Evolutionary conservation across 2,113 vertebrate species (phyloP), one percentile per base, ranked within the genome.

Genomic region (Toxotes jaculatrix): DNA sequence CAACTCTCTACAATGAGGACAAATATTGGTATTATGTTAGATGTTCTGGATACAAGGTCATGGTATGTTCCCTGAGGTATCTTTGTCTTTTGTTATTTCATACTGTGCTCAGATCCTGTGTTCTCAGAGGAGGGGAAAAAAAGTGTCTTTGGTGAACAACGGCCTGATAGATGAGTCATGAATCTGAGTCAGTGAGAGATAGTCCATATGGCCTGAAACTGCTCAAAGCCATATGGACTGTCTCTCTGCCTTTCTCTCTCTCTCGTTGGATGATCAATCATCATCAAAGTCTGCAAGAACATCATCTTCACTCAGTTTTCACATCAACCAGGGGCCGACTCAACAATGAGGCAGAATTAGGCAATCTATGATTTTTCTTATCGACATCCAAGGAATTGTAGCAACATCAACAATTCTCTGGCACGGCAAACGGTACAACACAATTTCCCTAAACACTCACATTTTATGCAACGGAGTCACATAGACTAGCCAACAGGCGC

Each of bases 91-190:
- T 87, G 77, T 86, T 79, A 76, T 83, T 86, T 81, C 51, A 70
- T 80, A 59, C 57, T 14, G 0, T 36, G 34, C 34, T 75, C 62
- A 32, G 60, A 67, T 64, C 66, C 23, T 1, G 6, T 66, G 76
- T 80, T 74, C 80, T 66, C 61, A 51, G 45, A 62, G 14, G 51
- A 57, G 45, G 21, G 3, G 53, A 17, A 66, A 69, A 57, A 78
- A 59, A 75, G 31, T 34, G 69, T 60, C 56, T 71, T 68, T 55
- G 34, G 55, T 17, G 74, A 84, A 78, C 80, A 38, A 79, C 60
- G 34, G 72, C 77, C 42, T 84, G 55, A 84, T 45, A 55, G 77
- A 89, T 88, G 90, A 93, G 43, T 91, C 86, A 89, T 31, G 31
- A 80, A 71, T 78, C 23, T 80, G 83, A 89, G 80, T 87, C 84